phyloP scores from a whole-genome alignment of 2,888 invertebrate species.

The Calliopum simillimum region DNA sequence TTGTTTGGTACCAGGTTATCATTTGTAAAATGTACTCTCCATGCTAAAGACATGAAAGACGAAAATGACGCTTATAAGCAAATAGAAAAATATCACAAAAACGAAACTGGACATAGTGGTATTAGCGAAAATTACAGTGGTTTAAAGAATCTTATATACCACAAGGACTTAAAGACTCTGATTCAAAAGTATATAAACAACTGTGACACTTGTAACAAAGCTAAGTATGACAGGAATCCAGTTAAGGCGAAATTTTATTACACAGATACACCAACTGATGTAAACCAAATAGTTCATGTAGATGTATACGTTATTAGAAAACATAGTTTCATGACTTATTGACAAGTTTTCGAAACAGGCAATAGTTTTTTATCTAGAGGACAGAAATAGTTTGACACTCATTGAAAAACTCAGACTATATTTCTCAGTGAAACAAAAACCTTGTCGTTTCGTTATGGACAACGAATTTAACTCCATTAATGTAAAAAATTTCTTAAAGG shows the following conservation, averaged over 20 bases:
- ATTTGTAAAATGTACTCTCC: conserved; percentile 15
- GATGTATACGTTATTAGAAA: conserved; percentile 26
- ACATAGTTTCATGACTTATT: conserved; percentile 36
- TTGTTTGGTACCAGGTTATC: background rate
- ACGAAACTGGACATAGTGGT: conserved; percentile 38
- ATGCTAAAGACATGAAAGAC: conserved; percentile 14
- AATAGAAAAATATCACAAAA: conserved; percentile 36
- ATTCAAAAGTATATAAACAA: conserved; percentile 37
- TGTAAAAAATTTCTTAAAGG: conserved; percentile 24
- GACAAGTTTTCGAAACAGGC: conserved; percentile 39
- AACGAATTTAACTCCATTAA: too few species aligned
- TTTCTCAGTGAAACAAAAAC: too few species aligned
- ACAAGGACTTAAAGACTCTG: conserved; percentile 27
- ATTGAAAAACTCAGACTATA: background rate
- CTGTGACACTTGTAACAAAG: conserved; percentile 32
- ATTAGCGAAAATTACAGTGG: conserved; percentile 34
- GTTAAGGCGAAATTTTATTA: conserved; percentile 35
- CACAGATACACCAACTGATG: conserved; percentile 33
- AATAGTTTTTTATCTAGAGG: conserved; percentile 22
- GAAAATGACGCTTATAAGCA: conserved; percentile 28
- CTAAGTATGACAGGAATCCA: conserved; percentile 41
- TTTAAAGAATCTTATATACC: conserved; percentile 30
- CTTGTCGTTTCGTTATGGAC: background rate
- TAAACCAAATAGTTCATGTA: conserved; percentile 25
- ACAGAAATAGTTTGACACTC: conserved; percentile 19